Base-by-base conservation (phyloP, 2,888 invertebrate genomes). In the Ichneumoninae sp. region DNA sequence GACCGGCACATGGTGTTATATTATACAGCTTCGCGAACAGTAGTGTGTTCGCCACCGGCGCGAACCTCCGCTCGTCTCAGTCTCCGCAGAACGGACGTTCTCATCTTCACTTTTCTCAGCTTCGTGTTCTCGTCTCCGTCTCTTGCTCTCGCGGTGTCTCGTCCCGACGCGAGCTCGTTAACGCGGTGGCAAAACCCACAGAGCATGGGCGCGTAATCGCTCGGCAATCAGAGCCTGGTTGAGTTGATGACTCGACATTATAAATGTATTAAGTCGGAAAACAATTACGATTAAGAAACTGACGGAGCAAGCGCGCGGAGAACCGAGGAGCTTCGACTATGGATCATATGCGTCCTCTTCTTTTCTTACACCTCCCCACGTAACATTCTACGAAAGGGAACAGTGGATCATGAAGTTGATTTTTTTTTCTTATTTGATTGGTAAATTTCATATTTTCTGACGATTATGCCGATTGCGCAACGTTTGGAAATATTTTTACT, bases 231-330 rank as follows among this genome's bases (percentile, higher is more conserved):
- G 87, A 86, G 79, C 71, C 89, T 87, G 87, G 87, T 90, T 88
- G 84, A 86, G 87, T 89, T 91, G 90, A 91, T 90, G 90, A 89
- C 89, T 90, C 90, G 89, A 87, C 90, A 90, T 91, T 91, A 90
- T 89, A 90, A 91, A 91, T 91, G 89, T 90, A 90, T 91, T 90
- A 91, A 90, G 89, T 88, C 87, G 87, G 88, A 86, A 88, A 89
- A 89, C 87, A 89, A 90, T 90, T 90, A 89, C 89, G 85, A 88
- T 86, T 86, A 86, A 87, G 85, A 83, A 88, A 87, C 85, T 70
- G 76, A 30, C 74, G 68, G 74, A 70, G 83, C 82, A 79, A 84
- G 65, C 77, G 54, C 44, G 65, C 69, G 36, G 52, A 62, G 62
- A 62, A 81, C 47, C 69, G 62, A 77, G 62, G 10, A 30, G 33